phyloP scores from a whole-genome alignment of 2,888 invertebrate species.

The Hirtodrosophila confusa region DNA sequence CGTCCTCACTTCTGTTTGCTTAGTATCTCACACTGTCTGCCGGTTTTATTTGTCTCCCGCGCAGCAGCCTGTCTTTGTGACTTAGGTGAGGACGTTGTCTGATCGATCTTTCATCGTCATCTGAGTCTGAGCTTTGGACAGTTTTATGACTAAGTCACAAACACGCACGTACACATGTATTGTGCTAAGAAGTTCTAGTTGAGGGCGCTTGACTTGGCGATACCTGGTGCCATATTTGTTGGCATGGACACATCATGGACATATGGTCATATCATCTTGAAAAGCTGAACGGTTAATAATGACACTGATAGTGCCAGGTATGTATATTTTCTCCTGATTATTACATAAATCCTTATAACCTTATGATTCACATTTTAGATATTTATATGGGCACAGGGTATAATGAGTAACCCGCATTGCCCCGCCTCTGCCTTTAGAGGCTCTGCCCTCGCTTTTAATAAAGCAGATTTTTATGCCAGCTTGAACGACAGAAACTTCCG shows the following conservation, averaged over 20 bases:
- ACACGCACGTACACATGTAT: background rate
- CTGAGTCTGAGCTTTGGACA: constrained; percentile 57
- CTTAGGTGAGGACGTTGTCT: constrained; percentile 64
- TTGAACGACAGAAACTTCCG: constrained; percentile 60
- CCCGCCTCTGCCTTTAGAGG: no score
- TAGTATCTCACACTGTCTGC: constrained; percentile 28
- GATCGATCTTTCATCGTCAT: constrained; percentile 77
- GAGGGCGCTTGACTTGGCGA: background rate
- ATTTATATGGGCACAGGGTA: background rate
- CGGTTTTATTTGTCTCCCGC: constrained; percentile 52
- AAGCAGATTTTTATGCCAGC: background rate
- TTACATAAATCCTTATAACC: no score
- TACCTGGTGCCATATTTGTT: background rate
- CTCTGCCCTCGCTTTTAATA: background rate
- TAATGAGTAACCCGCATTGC: background rate
- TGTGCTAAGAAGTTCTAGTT: no score
- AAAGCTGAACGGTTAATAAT: no score
- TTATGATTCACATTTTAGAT: no score
- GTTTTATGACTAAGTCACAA: constrained; percentile 44
- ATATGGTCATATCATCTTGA: no score
- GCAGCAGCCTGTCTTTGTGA: constrained; percentile 45
- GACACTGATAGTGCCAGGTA: no score
- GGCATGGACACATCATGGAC: no score
- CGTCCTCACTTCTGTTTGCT: constrained; percentile 23
- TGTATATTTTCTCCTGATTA: no score